Base-by-base conservation (phyloP, 2,113 vertebrate species). In the Gymnogyps californianus region DNA sequence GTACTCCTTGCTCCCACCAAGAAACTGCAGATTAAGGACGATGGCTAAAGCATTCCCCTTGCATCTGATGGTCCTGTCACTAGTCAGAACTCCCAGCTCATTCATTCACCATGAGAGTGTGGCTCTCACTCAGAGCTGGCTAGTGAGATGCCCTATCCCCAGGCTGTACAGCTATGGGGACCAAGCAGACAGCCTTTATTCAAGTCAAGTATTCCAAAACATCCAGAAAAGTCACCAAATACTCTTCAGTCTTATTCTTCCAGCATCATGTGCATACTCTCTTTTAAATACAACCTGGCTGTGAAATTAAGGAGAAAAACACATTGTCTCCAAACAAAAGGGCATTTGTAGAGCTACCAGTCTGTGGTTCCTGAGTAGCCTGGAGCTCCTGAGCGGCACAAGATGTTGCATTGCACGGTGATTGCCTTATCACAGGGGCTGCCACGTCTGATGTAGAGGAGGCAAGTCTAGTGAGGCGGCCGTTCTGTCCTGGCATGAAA, bases 371-470 rank as follows among this genome's bases (percentile, higher is more conserved):
- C 77, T 26, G 42, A 82, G 40, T 4, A 49, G 67, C 49, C 61
- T 64, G 62, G 34, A 88, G 29, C 58, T 38, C 52, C 62, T 47
- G 26, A 76, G 55, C 32, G 71, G 67, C 2, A n/a, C 62, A 72
- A 79, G 25, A 16, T 8, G 16, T 24, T 70, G 38, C 40, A 13
- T 10, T 70, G 65, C n/a, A 80, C 36, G 55, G 42, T 46, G 36
- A 42, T 0, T 74, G 71, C 38, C 25, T 59, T 11, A 20, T 6
- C 46, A 13, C 64, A 40, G 32, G 13, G 16, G 15, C 61, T 75
- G 75, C 44, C 44, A 24, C 1, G 0, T 19, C 18, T 3, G 0
- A 6, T 10, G 7, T 3, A 51, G 13, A 83, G 16, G 18, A 66
- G 28, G 47, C 18, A 82, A 82, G 6, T 12, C 20, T 21, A 55